Percentiles rank a stretch among this genome's conserved stretches.
Evolutionary conservation across 2,113 vertebrate genomes (phyloP).

Genomic region (Saguinus imperator): DNA sequence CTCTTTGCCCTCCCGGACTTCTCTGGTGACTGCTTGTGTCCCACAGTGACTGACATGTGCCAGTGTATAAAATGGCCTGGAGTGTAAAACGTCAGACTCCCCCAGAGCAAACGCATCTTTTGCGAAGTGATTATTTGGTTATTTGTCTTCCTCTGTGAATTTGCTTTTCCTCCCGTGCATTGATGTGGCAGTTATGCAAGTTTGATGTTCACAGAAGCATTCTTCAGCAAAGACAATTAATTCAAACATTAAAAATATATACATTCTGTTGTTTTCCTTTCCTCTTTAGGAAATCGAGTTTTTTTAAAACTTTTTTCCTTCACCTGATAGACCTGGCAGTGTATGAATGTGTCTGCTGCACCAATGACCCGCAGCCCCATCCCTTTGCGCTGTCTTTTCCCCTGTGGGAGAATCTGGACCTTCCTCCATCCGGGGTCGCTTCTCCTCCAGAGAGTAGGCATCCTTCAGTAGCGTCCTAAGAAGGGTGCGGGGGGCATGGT

Average conservation of each 20-base stretch:
- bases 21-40: background rate
- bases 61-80: background rate
- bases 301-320: background rate
- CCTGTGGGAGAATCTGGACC: background rate
- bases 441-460: no score
- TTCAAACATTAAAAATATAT: background rate
- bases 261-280: background rate
- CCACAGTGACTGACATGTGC: no score
- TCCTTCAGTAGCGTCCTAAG: background rate
- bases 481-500: background rate
- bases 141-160: background rate
- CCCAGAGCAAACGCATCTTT: accelerated
- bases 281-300: background rate
- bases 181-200: no score
- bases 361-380: background rate
- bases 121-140: background rate
- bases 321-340: background rate
- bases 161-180: background rate
- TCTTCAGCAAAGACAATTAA: background rate
- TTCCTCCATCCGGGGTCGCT: background rate
- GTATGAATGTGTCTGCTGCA: background rate
- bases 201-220: background rate
- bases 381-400: background rate
- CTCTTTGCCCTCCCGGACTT: background rate
- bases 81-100: no score